phyloP scores from a whole-genome alignment of 2,888 invertebrate genomes.

The Atherix ibis region DNA sequence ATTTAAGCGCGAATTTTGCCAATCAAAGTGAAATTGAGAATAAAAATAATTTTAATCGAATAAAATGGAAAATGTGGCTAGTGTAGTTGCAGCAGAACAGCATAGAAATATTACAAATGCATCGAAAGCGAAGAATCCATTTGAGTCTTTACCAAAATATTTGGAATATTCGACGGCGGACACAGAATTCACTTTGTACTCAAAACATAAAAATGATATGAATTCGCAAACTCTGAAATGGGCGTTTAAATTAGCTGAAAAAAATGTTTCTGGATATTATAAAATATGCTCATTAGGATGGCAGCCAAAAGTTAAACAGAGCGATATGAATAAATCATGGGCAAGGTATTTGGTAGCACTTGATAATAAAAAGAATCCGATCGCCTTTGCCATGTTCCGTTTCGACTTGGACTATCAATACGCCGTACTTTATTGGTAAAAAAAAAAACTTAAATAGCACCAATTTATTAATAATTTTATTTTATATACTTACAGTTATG shows the following conservation, averaged over 20 bases:
- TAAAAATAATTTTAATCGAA: no score
- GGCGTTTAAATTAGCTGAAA: slow-evolving; percentile 30
- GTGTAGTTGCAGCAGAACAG: slow-evolving; percentile 18
- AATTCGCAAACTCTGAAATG: slow-evolving; percentile 26
- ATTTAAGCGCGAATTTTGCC: no score
- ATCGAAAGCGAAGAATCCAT: slow-evolving; percentile 23
- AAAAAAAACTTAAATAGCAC: not conserved
- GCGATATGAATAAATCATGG: slow-evolving; percentile 45
- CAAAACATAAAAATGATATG: slow-evolving; percentile 24
- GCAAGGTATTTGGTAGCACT: slow-evolving; percentile 47
- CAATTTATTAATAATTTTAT: slow-evolving; percentile 1
- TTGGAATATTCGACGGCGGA: slow-evolving; percentile 15
- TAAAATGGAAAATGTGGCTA: no score
- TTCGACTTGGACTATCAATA: slow-evolving; percentile 54
- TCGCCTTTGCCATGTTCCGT: slow-evolving; percentile 60
- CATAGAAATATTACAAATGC: slow-evolving; percentile 29
- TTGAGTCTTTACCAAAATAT: slow-evolving; percentile 19
- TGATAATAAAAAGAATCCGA: slow-evolving; percentile 29
- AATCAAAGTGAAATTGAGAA: no score
- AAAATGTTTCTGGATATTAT: slow-evolving; percentile 27
- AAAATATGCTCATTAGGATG: slow-evolving; percentile 39
- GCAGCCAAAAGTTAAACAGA: slow-evolving; percentile 44
- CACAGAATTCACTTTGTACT: slow-evolving; percentile 17
- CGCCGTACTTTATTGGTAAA: slow-evolving; percentile 55
- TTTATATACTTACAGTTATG: slow-evolving; percentile 44